phyloP scores from a whole-genome alignment of 2,797 vertebrate species.

The Phrynocephalus guinanensis region DNA sequence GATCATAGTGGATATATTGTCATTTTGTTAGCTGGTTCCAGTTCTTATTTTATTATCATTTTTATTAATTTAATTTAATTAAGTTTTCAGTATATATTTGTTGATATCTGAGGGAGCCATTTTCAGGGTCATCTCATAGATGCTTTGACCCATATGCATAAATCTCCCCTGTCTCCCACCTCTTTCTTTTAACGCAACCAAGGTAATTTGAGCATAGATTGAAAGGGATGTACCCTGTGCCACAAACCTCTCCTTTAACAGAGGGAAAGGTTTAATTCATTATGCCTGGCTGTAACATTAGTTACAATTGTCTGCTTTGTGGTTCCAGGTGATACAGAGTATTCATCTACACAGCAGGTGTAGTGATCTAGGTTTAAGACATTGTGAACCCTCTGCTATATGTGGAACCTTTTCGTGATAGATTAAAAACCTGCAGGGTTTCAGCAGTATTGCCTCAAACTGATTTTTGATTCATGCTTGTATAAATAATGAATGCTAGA shows the following conservation, averaged over 20 bases:
- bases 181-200: neutral
- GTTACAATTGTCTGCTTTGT: neutral
- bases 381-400: neutral
- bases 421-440: conserved; percentile 1
- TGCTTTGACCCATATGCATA: neutral
- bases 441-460: neutral
- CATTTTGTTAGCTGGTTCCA: neutral
- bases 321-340: neutral
- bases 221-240: neutral
- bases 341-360: neutral
- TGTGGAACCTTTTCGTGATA: neutral
- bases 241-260: neutral
- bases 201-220: neutral
- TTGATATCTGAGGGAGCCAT: neutral
- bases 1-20: neutral
- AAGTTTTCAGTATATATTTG: neutral
- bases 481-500: neutral
- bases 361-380: neutral
- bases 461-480: neutral
- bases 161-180: neutral
- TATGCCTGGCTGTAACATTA: neutral
- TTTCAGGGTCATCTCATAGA: too few relatives aligned
- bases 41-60: neutral
- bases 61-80: neutral
- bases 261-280: neutral